These are phyloP conservation scores for Samia ricini DNA, from an alignment of 1,140 invertebrate species.

Conservation along the genomic window DNA sequence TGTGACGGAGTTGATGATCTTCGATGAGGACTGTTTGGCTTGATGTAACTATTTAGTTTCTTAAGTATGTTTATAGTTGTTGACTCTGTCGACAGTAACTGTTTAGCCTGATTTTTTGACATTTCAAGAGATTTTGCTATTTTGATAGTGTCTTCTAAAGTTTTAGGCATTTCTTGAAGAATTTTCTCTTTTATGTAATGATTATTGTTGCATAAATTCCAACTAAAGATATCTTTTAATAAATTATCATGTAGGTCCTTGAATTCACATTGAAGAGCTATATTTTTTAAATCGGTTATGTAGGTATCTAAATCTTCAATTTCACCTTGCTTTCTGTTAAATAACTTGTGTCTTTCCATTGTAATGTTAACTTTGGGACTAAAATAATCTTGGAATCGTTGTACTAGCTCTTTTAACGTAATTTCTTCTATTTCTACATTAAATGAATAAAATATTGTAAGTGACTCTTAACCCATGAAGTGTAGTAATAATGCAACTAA, in stretches of 20 bases:
- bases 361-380: constrained; percentile 9
- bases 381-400: constrained; percentile 6
- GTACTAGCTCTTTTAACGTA: no score
- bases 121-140: background rate
- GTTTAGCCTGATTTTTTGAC: background rate
- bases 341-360: constrained; percentile 9
- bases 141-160: background rate
- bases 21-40: no score
- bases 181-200: constrained; percentile 4
- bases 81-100: no score
- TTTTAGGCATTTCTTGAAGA: background rate
- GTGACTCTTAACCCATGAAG: no score
- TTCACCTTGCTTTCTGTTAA: constrained; percentile 5
- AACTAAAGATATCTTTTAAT: constrained; percentile 9
- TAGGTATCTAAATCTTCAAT: constrained; percentile 6
- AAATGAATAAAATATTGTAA: no score
- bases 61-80: no score
- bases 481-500: no score
- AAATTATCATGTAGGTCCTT: background rate
- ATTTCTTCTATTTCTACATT: no score
- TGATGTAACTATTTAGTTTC: no score
- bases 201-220: constrained; percentile 2
- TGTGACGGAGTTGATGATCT: no score
- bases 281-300: constrained; percentile 11
- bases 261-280: constrained; percentile 11